Percentiles rank a stretch among this genome's conserved stretches.
These are phyloP conservation scores for Dendrocincla tyrannina DNA, from an alignment of 2,797 vertebrate species.

Conservation along the genomic window DNA sequence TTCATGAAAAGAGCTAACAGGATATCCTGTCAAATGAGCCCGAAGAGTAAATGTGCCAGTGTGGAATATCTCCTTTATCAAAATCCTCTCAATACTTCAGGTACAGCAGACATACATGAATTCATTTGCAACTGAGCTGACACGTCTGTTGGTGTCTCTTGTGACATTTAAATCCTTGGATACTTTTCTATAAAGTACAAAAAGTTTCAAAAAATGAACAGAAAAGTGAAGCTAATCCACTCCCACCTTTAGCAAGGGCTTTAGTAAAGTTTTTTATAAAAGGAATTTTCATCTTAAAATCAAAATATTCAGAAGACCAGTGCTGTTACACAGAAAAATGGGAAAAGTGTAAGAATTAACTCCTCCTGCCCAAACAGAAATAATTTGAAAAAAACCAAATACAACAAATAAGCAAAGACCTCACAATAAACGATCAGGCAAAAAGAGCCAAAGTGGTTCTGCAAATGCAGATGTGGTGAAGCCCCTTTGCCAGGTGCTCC, in stretches of 20 bases:
- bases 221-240: neutral
- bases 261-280: neutral
- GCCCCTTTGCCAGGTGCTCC: neutral
- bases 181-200: neutral
- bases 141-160: no score
- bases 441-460: neutral
- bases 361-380: neutral
- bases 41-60: neutral
- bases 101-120: neutral
- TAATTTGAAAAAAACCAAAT: neutral
- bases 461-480: neutral
- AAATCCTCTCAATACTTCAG: neutral
- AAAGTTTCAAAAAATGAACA: neutral
- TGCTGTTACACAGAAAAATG: neutral
- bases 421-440: neutral
- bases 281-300: neutral
- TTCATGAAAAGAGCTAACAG: neutral
- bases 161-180: neutral
- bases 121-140: neutral
- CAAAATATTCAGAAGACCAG: neutral
- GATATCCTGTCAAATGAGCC: neutral
- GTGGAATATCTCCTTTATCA: neutral
- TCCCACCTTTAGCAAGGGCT: neutral
- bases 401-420: neutral
- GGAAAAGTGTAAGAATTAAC: neutral